Base-by-base conservation (phyloP, 2,888 invertebrate genomes). In the Deladenus siricidicola region DNA sequence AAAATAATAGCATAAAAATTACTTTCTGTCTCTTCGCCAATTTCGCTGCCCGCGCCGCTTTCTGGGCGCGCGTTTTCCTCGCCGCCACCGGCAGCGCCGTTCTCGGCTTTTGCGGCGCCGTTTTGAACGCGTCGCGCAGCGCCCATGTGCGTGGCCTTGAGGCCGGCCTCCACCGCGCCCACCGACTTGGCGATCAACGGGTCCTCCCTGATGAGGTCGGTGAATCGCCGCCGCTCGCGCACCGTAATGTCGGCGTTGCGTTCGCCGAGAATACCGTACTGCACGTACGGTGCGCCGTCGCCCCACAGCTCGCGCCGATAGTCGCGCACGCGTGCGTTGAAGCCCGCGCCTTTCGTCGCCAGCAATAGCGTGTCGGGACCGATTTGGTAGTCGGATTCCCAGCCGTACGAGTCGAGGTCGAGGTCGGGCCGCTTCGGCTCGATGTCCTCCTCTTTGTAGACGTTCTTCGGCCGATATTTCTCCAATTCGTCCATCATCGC, bases 361-460 rank as follows among this genome's bases (percentile, higher is more conserved):
- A 96, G 85, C 6, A 96, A 83, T 80, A 94, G 92, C 1, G 94
- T 93, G 80, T 96, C 94, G 0, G 93, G 93, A 0, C 96, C 94
- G 80, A 89, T 88, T 83, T 93, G 91, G 82, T 71, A 70, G 58
- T 58, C 48, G 1, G 66, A 66, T 57, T 78, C 72, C 80, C 81
- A 82, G 47, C 80, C 80, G 60, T 76, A 80, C 30, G 72, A 73
- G 54, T 79, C 79, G 19, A 78, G 65, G 50, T 75, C 75, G 21
- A 68, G 66, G 3, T 66, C 72, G 1, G 70, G 69, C 48, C 48
- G 58, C 57, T 67, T 52, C 21, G 62, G 64, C 53, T 70, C 70
- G 8, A 64, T 62, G 34, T 68, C 68, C 23, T 72, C 71, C 30
- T 75, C 73, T 42, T 70, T 70, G 65, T 72, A 76, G 65, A 71